phyloP scores from a whole-genome alignment of 2,113 vertebrate genomes.

The Nannobrachium achirus region DNA sequence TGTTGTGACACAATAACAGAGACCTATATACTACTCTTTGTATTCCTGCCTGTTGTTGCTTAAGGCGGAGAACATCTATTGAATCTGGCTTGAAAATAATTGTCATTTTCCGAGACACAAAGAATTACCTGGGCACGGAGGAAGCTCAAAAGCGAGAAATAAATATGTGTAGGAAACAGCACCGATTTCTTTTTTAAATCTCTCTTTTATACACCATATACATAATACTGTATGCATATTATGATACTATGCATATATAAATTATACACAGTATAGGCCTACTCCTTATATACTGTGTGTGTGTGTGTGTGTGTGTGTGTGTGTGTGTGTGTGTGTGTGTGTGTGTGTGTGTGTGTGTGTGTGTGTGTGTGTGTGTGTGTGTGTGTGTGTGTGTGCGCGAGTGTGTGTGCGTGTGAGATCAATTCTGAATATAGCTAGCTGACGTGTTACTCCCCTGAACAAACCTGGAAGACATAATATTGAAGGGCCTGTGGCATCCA shows the following conservation, averaged over 20 bases:
- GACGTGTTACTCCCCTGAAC: conserved; percentile 29
- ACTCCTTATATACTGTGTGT: too few relatives aligned
- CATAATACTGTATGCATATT: too few relatives aligned
- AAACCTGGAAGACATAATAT: conserved; percentile 27
- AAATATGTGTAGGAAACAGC: too few relatives aligned
- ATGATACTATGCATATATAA: too few relatives aligned
- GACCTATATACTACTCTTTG: conserved; percentile 17
- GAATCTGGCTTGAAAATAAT: conserved; percentile 41
- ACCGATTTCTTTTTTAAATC: too few relatives aligned
- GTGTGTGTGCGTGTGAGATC: too few relatives aligned
- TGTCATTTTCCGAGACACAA: conserved; percentile 38
- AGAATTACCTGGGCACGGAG: conserved; percentile 39
- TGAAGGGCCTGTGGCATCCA: conserved; percentile 8
- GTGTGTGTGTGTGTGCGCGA: too few relatives aligned
- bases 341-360: too few relatives aligned
- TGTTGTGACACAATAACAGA: conserved; percentile 20
- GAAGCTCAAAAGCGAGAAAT: not conserved
- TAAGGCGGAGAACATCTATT: conserved; percentile 30
- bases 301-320: too few relatives aligned
- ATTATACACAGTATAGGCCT: too few relatives aligned
- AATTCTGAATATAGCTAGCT: conserved; percentile 24
- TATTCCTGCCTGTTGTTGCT: conserved; percentile 15
- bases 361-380: too few relatives aligned
- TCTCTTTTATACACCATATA: not conserved
- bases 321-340: too few relatives aligned